phyloP scores from a whole-genome alignment of 1,140 invertebrate genomes.

The Nasonia longicornis region DNA sequence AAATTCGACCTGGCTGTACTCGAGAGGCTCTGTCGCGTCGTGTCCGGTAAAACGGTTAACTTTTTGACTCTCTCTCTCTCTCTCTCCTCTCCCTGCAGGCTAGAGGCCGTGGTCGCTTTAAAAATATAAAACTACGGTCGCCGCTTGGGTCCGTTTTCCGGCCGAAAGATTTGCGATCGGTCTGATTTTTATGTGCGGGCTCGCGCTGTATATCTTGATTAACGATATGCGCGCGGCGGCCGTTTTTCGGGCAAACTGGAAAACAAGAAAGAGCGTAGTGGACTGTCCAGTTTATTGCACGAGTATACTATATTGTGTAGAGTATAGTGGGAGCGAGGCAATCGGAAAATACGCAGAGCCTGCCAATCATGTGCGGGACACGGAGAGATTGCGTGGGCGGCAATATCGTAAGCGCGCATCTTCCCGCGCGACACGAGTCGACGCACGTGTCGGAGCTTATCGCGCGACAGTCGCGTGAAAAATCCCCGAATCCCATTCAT shows the following conservation, averaged over 20 bases:
- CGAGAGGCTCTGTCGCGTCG: background rate
- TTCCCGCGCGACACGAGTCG: background rate
- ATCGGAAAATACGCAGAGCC: background rate
- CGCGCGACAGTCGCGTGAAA: conserved; percentile 1
- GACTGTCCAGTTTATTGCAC: too few species aligned
- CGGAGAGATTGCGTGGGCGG: conserved; percentile 9
- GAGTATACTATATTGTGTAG: too few species aligned
- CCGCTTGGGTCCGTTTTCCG: background rate
- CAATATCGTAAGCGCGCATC: conserved; percentile 34
- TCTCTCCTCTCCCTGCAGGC: background rate
- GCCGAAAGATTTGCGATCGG: conserved; percentile 32
- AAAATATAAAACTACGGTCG: conserved; percentile 31
- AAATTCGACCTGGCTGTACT: background rate
- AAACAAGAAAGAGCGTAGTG: background rate
- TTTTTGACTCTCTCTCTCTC: conserved; percentile 36
- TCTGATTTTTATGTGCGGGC: background rate
- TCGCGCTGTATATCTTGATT: background rate
- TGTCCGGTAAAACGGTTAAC: conserved; percentile 40
- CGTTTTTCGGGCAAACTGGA: background rate
- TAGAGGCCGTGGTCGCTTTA: background rate
- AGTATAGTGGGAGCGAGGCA: too few species aligned
- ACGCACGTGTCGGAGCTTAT: conserved; percentile 34
- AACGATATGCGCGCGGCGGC: background rate
- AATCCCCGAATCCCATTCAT: background rate
- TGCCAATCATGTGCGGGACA: conserved; percentile 2